These are phyloP conservation scores for Rutilus rutilus DNA, from an alignment of 2,113 vertebrate genomes.

Conservation along the genomic window DNA sequence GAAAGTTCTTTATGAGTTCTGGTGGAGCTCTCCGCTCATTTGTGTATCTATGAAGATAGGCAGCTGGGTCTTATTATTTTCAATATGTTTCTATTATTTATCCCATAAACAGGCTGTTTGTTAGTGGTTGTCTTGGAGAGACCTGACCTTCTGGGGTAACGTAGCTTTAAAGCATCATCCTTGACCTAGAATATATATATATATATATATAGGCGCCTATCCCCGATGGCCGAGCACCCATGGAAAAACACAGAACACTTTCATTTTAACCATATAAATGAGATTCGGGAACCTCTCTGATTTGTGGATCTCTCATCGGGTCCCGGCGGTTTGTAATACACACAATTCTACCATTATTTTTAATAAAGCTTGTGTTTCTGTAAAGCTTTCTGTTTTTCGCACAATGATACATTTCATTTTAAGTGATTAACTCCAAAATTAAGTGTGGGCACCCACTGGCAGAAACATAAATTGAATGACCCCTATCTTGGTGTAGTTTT, in stretches of 20 bases:
- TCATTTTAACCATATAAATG: too few relatives aligned
- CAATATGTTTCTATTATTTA: slow-evolving; percentile 3
- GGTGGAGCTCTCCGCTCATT: slow-evolving; percentile 56
- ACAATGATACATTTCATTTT: too few relatives aligned
- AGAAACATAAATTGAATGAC: neutral
- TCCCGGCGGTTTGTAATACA: too few relatives aligned
- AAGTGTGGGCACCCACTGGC: too few relatives aligned
- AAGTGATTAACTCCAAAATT: too few relatives aligned
- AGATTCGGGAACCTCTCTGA: too few relatives aligned
- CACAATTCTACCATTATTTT: too few relatives aligned
- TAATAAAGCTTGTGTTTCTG: too few relatives aligned
- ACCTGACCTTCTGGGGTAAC: slow-evolving; percentile 56
- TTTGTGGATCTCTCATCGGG: too few relatives aligned
- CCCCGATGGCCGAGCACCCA: neutral
- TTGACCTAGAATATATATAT: neutral
- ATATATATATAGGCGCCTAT: neutral
- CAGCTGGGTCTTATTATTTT: neutral
- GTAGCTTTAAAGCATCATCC: slow-evolving; percentile 67
- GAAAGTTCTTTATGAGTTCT: slow-evolving; percentile 59
- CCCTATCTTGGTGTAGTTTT: neutral
- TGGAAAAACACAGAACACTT: too few relatives aligned
- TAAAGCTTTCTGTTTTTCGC: too few relatives aligned
- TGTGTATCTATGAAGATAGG: slow-evolving; percentile 51
- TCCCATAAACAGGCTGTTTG: neutral
- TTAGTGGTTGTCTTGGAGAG: slow-evolving; percentile 41